phyloP scores from a whole-genome alignment of 2,888 invertebrate species.

The Mythimna pallens region DNA sequence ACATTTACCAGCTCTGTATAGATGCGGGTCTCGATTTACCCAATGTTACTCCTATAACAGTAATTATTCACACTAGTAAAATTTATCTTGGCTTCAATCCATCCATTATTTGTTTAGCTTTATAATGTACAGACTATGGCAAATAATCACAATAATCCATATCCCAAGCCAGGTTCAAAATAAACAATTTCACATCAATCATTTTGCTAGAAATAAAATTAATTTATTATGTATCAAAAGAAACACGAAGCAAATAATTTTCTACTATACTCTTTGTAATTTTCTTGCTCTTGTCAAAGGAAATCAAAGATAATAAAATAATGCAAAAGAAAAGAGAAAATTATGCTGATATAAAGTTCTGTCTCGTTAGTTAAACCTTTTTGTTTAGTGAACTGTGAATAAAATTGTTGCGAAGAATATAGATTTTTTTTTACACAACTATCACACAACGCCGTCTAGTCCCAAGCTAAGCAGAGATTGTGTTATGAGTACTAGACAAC shows the following conservation, averaged over 20 bases:
- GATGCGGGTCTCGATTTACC: background rate
- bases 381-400: conserved; percentile 23
- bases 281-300: conserved; percentile 12
- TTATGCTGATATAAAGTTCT: conserved; percentile 18
- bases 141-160: conserved; percentile 48
- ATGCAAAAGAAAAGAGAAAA: conserved; percentile 6
- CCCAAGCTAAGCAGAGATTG: too few relatives aligned
- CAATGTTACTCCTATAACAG: background rate
- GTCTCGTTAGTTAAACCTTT: conserved; percentile 37
- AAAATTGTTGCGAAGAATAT: background rate
- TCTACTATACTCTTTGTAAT: too few relatives aligned
- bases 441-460: too few relatives aligned
- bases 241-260: conserved; percentile 1
- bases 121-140: conserved; percentile 1
- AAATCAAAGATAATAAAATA: conserved; percentile 27
- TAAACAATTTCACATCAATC: conserved; percentile 23
- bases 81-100: conserved; percentile 2
- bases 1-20: background rate
- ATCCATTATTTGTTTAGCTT: background rate
- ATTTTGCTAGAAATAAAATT: conserved; percentile 8
- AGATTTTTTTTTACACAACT: too few relatives aligned
- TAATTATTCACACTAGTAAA: background rate
- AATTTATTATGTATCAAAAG: background rate
- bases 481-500: too few relatives aligned
- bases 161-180: conserved; percentile 29